Percentiles rank a stretch among this genome's conserved stretches.
Conservation (phyloP, 2,797 vertebrate genomes). For the Pygocentrus nattereri region DNA sequence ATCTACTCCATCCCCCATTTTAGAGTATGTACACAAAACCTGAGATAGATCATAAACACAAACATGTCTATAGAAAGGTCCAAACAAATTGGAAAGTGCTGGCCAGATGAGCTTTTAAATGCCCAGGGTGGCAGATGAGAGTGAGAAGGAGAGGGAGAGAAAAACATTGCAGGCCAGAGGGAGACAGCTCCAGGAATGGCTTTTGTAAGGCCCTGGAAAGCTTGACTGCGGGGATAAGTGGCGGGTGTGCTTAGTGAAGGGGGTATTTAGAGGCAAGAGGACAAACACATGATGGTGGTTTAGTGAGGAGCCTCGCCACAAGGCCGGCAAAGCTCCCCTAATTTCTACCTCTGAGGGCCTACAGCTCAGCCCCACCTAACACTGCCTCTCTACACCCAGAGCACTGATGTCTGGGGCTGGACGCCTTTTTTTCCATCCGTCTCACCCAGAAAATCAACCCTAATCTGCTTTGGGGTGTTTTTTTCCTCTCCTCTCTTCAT, state of each 20-base stretch:
- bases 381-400: slow-evolving; percentile 44
- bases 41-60: slow-evolving; percentile 43
- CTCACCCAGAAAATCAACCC: slow-evolving; percentile 19
- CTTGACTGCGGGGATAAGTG: slow-evolving; percentile 76
- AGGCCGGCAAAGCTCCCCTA: slow-evolving; percentile 59
- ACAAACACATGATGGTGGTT: slow-evolving; percentile 84
- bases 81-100: slow-evolving; percentile 54
- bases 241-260: slow-evolving; percentile 80
- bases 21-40: slow-evolving; percentile 32
- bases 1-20: slow-evolving; percentile 28
- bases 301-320: slow-evolving; percentile 76
- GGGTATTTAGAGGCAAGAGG: slow-evolving; percentile 83
- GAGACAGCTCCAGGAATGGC: slow-evolving; percentile 60
- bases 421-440: not conserved
- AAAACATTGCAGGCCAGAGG: slow-evolving; percentile 39
- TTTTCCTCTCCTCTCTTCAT: not conserved
- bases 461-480: slow-evolving; percentile 9
- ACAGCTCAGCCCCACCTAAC: slow-evolving; percentile 59
- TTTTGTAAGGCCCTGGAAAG: slow-evolving; percentile 56
- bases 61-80: slow-evolving; percentile 48
- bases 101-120: slow-evolving; percentile 75
- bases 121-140: slow-evolving; percentile 63
- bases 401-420: slow-evolving; percentile 20
- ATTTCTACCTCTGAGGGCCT: slow-evolving; percentile 59
- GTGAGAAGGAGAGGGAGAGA: slow-evolving; percentile 28